phyloP scores from a whole-genome alignment of 1,140 invertebrate species.

The Drosophila suzukii region DNA sequence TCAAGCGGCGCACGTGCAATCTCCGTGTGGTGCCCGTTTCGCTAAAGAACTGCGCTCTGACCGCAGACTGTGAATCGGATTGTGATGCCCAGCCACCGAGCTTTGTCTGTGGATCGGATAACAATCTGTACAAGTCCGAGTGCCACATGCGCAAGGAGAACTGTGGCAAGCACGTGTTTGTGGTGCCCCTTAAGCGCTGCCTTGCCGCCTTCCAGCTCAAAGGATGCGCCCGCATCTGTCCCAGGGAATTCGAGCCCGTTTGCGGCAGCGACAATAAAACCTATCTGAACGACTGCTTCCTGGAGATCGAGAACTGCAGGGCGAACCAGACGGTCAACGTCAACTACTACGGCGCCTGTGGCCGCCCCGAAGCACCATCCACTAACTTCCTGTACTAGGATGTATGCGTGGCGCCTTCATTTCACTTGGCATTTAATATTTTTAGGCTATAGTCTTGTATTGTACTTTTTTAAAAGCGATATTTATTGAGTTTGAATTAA shows the following conservation, averaged over 20 bases:
- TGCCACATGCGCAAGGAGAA: constrained; percentile 97
- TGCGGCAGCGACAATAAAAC: constrained; percentile 95
- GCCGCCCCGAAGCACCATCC: constrained; percentile 79
- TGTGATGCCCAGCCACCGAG: constrained; percentile 88
- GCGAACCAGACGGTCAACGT: constrained; percentile 86
- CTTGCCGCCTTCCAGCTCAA: constrained; percentile 92
- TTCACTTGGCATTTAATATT: constrained; percentile 78
- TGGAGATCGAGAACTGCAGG: constrained; percentile 95
- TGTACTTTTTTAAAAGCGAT: constrained; percentile 71
- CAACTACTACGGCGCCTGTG: constrained; percentile 82
- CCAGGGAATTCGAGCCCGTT: constrained; percentile 93
- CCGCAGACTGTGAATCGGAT: constrained; percentile 91
- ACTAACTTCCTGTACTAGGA: constrained; percentile 80
- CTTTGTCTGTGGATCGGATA: constrained; percentile 96
- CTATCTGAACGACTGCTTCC: constrained; percentile 96
- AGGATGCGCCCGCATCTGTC: constrained; percentile 94
- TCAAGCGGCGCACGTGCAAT: constrained; percentile 93
- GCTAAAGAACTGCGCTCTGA: constrained; percentile 92
- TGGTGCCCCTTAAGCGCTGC: constrained; percentile 93
- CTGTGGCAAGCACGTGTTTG: constrained; percentile 95
- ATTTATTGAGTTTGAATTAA: constrained; percentile 82
- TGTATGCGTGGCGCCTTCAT: constrained; percentile 11
- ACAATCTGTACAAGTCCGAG: constrained; percentile 95
- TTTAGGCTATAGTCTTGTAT: constrained; percentile 73
- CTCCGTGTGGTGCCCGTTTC: constrained; percentile 92